phyloP scores from a whole-genome alignment of 2,113 vertebrate genomes.

The Chloropsis hardwickii region DNA sequence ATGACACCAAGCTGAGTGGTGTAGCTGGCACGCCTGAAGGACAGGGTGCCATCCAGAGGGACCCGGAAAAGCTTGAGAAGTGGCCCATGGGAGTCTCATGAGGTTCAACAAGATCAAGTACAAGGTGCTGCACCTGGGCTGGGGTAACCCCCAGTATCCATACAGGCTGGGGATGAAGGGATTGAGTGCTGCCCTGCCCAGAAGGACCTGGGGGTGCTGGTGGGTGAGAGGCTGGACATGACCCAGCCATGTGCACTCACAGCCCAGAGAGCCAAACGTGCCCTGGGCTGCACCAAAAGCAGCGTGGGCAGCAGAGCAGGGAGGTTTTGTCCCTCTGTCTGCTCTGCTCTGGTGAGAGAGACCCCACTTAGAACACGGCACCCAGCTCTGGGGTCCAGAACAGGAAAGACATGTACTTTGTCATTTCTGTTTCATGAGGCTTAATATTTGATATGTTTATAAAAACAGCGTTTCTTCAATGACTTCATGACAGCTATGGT shows the following conservation, averaged over 20 bases:
- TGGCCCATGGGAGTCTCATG: not conserved
- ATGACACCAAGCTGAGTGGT: not conserved
- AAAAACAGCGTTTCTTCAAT: not conserved
- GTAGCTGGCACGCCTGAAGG: not conserved
- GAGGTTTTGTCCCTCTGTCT: not conserved
- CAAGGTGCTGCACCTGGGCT: not conserved
- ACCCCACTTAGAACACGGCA: not conserved
- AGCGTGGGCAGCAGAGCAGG: not conserved
- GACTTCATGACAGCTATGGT: not conserved
- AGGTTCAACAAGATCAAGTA: rapidly evolving
- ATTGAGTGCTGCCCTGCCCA: not conserved
- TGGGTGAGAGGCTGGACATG: not conserved
- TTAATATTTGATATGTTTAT: not conserved
- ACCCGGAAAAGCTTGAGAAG: not conserved
- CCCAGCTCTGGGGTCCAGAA: not conserved
- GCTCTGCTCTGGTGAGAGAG: not conserved
- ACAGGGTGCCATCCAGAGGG: not conserved
- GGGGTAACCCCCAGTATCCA: not conserved
- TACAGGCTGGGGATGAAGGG: not conserved
- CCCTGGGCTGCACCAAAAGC: not conserved
- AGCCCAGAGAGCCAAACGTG: not conserved
- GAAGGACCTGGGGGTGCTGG: not conserved
- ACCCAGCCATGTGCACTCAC: not conserved
- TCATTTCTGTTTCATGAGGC: not conserved
- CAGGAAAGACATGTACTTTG: not conserved